These are phyloP conservation scores for Helicorthomorpha holstii DNA, from an alignment of 1,140 invertebrate genomes.

Conservation along the genomic window DNA sequence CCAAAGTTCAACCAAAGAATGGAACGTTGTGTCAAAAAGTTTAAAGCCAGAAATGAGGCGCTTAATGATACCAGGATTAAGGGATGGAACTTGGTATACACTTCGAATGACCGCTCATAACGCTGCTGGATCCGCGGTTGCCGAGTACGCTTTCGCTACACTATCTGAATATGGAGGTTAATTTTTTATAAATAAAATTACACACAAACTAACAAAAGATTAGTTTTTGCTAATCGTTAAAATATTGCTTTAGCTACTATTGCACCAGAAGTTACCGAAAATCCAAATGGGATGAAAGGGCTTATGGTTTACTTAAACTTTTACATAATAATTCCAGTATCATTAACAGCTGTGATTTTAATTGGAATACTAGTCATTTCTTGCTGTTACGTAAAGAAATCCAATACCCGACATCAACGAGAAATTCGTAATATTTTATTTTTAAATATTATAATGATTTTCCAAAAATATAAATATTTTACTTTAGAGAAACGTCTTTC, in stretches of 20 bases:
- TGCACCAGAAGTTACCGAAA: too few species aligned
- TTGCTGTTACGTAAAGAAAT: background rate
- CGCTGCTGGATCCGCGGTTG: background rate
- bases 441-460: too few species aligned
- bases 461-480: too few species aligned
- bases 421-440: too few species aligned
- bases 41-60: background rate
- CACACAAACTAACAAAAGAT: too few species aligned
- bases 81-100: constrained; percentile 1
- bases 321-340: background rate
- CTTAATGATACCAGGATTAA: background rate
- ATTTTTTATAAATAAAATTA: too few species aligned
- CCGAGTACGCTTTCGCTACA: background rate
- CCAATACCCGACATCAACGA: too few species aligned
- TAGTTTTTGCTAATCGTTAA: too few species aligned
- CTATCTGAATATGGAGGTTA: background rate
- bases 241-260: too few species aligned
- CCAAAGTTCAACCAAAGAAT: background rate
- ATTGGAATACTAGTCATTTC: background rate
- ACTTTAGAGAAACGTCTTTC: too few species aligned
- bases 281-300: background rate
- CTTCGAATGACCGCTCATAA: constrained; percentile 1
- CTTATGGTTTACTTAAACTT: background rate
- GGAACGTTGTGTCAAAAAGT: background rate
- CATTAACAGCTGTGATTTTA: background rate